These are phyloP conservation scores for Phalera bucephala DNA, from an alignment of 2,888 invertebrate species.

Conservation along the genomic window DNA sequence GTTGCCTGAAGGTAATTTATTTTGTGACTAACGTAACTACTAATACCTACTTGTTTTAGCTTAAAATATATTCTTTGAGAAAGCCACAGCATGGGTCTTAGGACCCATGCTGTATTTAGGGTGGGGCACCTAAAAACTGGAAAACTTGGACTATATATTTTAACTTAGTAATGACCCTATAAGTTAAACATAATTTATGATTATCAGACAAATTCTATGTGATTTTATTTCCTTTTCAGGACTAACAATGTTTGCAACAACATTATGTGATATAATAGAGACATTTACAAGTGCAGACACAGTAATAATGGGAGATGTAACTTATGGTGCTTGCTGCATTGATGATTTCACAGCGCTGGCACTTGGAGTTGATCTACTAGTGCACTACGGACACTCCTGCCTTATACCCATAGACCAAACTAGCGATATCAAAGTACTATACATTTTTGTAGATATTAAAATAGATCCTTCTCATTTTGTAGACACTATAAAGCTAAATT, in stretches of 20 bases:
- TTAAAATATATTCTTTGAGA: no score
- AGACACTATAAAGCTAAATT: constrained; percentile 92
- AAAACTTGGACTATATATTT: no score
- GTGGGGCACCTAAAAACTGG: no score
- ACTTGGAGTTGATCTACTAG: constrained; percentile 93
- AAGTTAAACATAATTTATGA: no score
- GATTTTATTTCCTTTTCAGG: constrained; percentile 62
- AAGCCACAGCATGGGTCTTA: no score
- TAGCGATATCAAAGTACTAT: constrained; percentile 93
- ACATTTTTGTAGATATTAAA: constrained; percentile 99
- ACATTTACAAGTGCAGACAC: constrained; percentile 94
- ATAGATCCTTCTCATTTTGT: constrained; percentile 97
- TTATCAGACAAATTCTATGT: no score
- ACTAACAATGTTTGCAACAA: constrained; percentile 94
- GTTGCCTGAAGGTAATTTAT: constrained; percentile 92
- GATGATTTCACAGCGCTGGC: constrained; percentile 98
- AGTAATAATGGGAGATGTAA: constrained; percentile 99
- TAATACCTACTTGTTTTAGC: no score
- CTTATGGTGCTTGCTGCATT: constrained; percentile 99
- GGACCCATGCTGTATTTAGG: no score
- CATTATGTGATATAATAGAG: constrained; percentile 96
- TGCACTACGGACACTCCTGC: constrained; percentile 99
- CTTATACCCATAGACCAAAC: constrained; percentile 94
- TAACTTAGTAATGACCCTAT: no score
- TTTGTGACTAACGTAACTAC: no score